Base-by-base conservation (phyloP, 2,113 vertebrate species). In the Cryptotis parvus region DNA sequence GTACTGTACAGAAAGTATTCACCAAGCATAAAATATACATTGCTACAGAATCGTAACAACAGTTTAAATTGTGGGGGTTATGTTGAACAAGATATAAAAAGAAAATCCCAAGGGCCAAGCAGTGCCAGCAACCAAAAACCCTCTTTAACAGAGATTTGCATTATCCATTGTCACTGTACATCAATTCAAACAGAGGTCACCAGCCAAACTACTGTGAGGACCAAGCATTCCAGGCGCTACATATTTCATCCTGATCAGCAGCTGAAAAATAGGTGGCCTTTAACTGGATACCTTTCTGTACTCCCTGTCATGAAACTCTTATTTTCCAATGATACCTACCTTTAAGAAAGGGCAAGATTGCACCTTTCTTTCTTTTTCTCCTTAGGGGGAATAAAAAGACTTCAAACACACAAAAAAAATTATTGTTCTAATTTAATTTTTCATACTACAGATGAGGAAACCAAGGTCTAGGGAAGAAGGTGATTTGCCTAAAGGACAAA, bases 21-120 rank as follows among this genome's bases (percentile, higher is more conserved):
- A 88, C 45, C 45, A 35, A 63, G 14, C 70, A 81, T 93, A 96
- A 95, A 91, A 91, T 89, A 94, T 74, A 83, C 75, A 55, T 83
- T 73, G 73, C 89, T 87, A 35, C 52, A 85, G 43, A 90, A 89
- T 86, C n/a, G 43, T 86, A 87, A 72, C 85, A 65, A 82, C 68
- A n/a, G 61, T 83, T 63, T 86, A 91, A 91, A 83, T n/a, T 52
- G 35, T 89, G 31, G 31, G 37, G 37, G 35, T 94, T 94, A 37
- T 29, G 31, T 12, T 24, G 69, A 49, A 11, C 37, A 26, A 88
- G 84, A 49, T 55, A 83, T 37, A 79, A 83, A 91, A 85, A 66
- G 75, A 82, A 91, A 33, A 83, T 41, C 52, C 41, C 37, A 52
- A 73, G 45, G 7, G 33, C 24, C 61, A 29, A 14, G 52, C 90